phyloP scores from a whole-genome alignment of 2,888 invertebrate species.

The Mimumesa dahlbomi region DNA sequence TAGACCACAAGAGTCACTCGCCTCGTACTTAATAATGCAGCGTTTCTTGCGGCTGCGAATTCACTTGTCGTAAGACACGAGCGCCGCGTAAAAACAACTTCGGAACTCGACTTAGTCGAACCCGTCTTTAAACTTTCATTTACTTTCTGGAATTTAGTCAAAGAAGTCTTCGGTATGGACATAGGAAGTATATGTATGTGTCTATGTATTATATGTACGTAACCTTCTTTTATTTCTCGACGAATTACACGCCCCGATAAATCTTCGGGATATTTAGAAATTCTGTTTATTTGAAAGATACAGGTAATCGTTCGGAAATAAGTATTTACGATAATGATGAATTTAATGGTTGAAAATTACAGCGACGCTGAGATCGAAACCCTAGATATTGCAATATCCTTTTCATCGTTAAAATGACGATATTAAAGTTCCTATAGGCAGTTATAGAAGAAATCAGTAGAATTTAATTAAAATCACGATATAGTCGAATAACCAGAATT shows the following conservation, averaged over 20 bases:
- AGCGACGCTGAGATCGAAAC: not conserved
- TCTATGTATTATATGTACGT: too few relatives aligned
- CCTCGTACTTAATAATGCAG: slow-evolving; percentile 42
- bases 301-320: too few relatives aligned
- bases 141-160: not conserved
- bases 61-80: not conserved
- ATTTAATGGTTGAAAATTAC: not conserved
- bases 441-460: not conserved
- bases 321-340: too few relatives aligned
- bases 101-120: slow-evolving; percentile 1
- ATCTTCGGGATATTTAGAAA: too few relatives aligned
- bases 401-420: slow-evolving; percentile 4
- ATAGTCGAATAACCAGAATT: slow-evolving; percentile 14
- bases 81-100: slow-evolving; percentile 8
- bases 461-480: slow-evolving; percentile 37
- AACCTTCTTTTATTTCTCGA: too few relatives aligned
- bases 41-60: not conserved
- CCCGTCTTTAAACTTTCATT: slow-evolving; percentile 20
- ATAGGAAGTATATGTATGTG: too few relatives aligned
- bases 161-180: not conserved
- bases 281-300: too few relatives aligned
- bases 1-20: slow-evolving; percentile 4
- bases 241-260: too few relatives aligned
- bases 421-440: slow-evolving; percentile 26
- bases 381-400: slow-evolving; percentile 9